A percentile compares a stretch with the other conserved stretches of the same genome.
phyloP scores from a whole-genome alignment of 1,140 invertebrate genomes.

The Drosophila elegans region DNA sequence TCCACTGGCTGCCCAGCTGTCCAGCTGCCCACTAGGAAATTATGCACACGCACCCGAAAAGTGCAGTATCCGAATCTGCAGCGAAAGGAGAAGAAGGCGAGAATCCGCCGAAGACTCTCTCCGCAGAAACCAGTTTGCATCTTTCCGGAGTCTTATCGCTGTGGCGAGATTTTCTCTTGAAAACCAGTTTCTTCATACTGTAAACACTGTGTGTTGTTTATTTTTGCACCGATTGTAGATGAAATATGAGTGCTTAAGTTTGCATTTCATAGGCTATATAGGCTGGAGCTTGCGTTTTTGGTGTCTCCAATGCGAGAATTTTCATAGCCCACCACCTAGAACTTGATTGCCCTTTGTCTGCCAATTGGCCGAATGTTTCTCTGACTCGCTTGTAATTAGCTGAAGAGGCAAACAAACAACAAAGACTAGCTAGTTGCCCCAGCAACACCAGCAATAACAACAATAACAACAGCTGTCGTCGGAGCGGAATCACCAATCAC shows the following conservation, averaged over 20 bases:
- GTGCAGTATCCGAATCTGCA: conserved; percentile 53
- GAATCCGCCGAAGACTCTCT: conserved; percentile 21
- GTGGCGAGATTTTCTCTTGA: conserved; percentile 63
- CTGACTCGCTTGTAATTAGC: conserved; percentile 40
- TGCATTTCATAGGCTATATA: conserved; percentile 17
- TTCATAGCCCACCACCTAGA: conserved; percentile 9
- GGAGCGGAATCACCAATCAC: not conserved
- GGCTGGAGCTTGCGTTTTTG: conserved; percentile 36
- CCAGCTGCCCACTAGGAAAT: conserved; percentile 45
- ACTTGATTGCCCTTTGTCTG: conserved; percentile 22
- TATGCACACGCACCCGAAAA: conserved; percentile 73
- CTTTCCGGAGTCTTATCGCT: conserved; percentile 20
- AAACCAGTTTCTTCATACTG: conserved; percentile 61
- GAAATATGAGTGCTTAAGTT: conserved; percentile 32
- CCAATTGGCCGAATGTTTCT: conserved; percentile 30
- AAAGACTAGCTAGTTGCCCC: conserved; percentile 47
- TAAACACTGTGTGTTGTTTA: conserved; percentile 16
- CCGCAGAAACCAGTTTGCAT: conserved; percentile 60
- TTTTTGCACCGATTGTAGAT: conserved; percentile 19
- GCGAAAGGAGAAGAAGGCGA: conserved; percentile 8
- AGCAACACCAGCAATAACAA: conserved; percentile 51
- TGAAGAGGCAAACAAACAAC: conserved; percentile 53
- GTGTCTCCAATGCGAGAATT: conserved; percentile 22
- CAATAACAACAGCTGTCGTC: not conserved
- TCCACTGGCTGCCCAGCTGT: conserved; percentile 49